Evolutionary conservation across 2,888 invertebrate genomes (phyloP).

Genomic region (Lepidochrysops patricia): DNA sequence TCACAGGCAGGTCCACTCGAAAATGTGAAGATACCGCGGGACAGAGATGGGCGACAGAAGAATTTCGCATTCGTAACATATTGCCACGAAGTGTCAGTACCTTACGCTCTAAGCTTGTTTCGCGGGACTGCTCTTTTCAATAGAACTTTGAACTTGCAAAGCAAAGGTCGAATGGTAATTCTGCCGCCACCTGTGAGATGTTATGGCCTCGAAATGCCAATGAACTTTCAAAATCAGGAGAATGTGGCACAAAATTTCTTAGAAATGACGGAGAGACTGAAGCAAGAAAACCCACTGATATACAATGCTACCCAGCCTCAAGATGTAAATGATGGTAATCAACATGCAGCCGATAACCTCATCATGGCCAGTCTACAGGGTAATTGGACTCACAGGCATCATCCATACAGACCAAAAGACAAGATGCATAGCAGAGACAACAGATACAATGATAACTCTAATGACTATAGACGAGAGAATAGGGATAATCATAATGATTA

Average conservation of each 20-base stretch:
- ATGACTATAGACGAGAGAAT: constrained; percentile 32
- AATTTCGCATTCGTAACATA: constrained; percentile 86
- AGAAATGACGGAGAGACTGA: constrained; percentile 52
- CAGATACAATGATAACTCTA: constrained; percentile 32
- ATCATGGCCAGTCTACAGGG: constrained; percentile 64
- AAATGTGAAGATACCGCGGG: constrained; percentile 82
- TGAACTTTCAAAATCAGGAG: constrained; percentile 37
- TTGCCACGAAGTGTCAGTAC: constrained; percentile 82
- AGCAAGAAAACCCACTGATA: constrained; percentile 35
- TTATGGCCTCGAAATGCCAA: constrained; percentile 41
- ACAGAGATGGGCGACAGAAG: constrained; percentile 80
- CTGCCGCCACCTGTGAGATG: constrained; percentile 57
- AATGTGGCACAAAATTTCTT: constrained; percentile 51
- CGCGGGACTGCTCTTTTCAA: constrained; percentile 81
- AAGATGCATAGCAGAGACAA: constrained; percentile 36
- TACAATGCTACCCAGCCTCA: constrained; percentile 31
- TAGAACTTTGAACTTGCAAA: constrained; percentile 67
- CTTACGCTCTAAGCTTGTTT: constrained; percentile 83
- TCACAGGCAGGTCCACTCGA: constrained; percentile 85
- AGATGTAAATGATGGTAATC: constrained; percentile 34
- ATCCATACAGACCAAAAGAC: constrained; percentile 51
- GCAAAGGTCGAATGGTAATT: constrained; percentile 39
- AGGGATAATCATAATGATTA: constrained; percentile 24
- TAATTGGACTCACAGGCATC: constrained; percentile 64
- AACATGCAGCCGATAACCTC: constrained; percentile 28